Conservation (phyloP, 2,797 vertebrate genomes). For the Notoglanidium macrostoma region DNA sequence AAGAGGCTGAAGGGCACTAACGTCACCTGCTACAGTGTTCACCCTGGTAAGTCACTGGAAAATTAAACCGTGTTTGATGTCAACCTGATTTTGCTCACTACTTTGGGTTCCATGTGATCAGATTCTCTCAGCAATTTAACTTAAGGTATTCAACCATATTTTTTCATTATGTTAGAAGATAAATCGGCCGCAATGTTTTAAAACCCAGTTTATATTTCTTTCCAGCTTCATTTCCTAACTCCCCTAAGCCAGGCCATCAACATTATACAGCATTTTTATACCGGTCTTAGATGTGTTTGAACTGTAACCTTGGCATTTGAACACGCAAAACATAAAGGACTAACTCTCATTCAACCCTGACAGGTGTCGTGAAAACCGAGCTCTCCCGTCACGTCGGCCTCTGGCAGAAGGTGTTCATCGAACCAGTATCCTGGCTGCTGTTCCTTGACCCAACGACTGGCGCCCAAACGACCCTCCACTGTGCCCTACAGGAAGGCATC, state of each 20-base stretch:
- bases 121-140: background rate
- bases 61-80: background rate
- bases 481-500: constrained; percentile 73
- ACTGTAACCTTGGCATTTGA: background rate
- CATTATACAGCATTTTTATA: background rate
- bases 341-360: background rate
- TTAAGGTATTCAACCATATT: background rate
- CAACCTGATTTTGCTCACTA: background rate
- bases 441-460: constrained; percentile 72
- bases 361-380: constrained; percentile 73
- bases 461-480: constrained; percentile 78
- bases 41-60: constrained; percentile 67
- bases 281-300: background rate
- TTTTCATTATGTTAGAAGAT: background rate
- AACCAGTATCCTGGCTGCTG: constrained; percentile 69
- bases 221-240: too few species aligned
- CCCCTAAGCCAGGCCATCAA: background rate
- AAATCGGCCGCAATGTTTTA: background rate
- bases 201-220: background rate
- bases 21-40: constrained; percentile 74
- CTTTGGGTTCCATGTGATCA: background rate
- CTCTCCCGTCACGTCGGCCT: constrained; percentile 71
- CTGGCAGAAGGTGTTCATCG: constrained; percentile 74
- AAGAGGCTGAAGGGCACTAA: constrained; percentile 65
- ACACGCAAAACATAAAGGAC: background rate